Percentiles rank a stretch among this genome's conserved stretches.
Conservation (phyloP, 2,797 vertebrate species). For the Catharus ustulatus region DNA sequence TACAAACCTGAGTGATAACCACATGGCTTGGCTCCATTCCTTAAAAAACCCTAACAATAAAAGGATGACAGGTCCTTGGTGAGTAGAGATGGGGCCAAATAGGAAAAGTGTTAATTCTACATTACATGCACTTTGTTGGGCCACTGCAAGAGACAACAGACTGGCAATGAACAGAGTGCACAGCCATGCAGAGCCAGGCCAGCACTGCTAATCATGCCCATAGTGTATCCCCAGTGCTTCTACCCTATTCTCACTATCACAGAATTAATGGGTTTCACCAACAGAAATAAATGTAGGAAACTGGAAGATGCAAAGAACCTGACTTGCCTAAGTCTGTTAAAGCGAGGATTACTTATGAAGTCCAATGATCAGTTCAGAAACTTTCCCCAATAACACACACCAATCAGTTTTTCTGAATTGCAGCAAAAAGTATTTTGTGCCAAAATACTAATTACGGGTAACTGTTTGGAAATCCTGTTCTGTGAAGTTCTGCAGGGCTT, state of each 20-base stretch:
- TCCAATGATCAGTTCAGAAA: neutral
- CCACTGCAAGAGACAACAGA: neutral
- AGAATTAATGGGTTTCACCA: neutral
- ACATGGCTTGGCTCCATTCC: neutral
- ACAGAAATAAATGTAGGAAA: neutral
- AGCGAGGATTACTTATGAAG: neutral
- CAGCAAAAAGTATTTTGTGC: neutral
- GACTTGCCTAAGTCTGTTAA: neutral
- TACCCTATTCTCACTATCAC: neutral
- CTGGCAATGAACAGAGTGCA: neutral
- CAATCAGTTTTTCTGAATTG: neutral
- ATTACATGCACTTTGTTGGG: neutral
- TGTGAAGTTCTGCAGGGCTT: neutral
- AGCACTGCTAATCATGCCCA: neutral
- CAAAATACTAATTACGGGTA: neutral
- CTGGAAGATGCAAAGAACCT: neutral
- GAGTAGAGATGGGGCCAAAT: neutral
- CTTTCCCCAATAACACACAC: neutral
- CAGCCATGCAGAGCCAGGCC: neutral
- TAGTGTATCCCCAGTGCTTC: accelerated
- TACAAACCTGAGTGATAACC: neutral
- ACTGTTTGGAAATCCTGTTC: neutral
- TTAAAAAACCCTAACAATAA: neutral
- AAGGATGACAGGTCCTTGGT: neutral
- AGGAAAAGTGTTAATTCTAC: neutral